phyloP scores from a whole-genome alignment of 2,113 vertebrate genomes.

The Bettongia penicillata region DNA sequence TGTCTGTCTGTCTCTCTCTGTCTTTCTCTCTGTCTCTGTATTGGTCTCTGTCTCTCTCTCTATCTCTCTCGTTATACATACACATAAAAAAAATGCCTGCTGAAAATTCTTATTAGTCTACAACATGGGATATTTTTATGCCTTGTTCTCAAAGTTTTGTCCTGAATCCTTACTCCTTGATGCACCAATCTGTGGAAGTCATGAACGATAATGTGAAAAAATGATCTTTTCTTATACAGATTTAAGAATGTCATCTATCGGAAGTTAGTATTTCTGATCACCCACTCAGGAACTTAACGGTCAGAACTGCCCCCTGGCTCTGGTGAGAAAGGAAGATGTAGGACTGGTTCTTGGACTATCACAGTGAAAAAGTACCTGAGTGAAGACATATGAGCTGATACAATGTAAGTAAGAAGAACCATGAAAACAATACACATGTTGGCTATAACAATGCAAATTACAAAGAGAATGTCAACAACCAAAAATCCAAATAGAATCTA shows the following conservation, averaged over 20 bases:
- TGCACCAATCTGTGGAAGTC: not conserved
- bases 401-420: not conserved
- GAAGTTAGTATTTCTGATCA: not conserved
- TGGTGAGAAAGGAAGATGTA: not conserved
- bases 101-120: not conserved
- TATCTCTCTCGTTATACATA: no score
- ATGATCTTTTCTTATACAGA: not conserved
- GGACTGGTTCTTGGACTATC: not conserved
- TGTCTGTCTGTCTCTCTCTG: no score
- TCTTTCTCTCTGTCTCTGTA: no score
- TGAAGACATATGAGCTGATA: not conserved
- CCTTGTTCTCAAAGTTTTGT: not conserved
- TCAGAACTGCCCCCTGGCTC: not conserved
- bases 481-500: not conserved
- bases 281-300: not conserved
- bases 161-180: not conserved
- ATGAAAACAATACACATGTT: not conserved
- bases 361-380: not conserved
- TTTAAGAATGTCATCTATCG: not conserved
- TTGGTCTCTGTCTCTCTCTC: no score
- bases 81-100: not conserved
- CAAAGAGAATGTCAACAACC: not conserved
- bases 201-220: not conserved
- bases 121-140: not conserved
- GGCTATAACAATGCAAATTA: not conserved